Conservation (phyloP, 2,888 invertebrate species). For the Schizotus pectinicornis region DNA sequence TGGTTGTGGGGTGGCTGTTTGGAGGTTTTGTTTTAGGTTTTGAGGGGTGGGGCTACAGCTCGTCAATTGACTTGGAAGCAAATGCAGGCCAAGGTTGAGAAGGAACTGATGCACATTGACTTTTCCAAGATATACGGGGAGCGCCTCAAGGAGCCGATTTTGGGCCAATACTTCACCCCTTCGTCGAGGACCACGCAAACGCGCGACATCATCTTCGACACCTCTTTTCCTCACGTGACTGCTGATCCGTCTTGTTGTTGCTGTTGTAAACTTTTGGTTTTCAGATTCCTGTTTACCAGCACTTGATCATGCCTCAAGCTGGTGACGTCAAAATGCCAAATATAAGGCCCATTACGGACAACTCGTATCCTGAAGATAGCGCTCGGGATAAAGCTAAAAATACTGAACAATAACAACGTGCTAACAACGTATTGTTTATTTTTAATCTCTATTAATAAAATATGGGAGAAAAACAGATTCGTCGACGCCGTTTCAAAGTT, state of each 20-base stretch:
- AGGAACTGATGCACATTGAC: conserved; percentile 49
- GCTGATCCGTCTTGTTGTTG: not conserved
- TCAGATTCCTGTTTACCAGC: conserved; percentile 73
- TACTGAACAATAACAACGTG: too few species aligned
- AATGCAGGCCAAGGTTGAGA: conserved; percentile 60
- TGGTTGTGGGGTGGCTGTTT: not conserved
- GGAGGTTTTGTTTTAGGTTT: conserved; percentile 45
- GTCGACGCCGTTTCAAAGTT: too few species aligned
- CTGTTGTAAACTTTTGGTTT: conserved; percentile 28
- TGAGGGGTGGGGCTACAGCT: conserved; percentile 49
- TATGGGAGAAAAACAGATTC: too few species aligned
- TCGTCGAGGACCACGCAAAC: conserved; percentile 62
- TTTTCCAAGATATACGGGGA: conserved; percentile 63
- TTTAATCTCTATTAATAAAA: too few species aligned
- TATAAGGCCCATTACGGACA: too few species aligned
- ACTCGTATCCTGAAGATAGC: too few species aligned
- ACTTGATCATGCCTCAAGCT: conserved; percentile 65
- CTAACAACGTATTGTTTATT: too few species aligned
- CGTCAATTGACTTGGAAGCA: conserved; percentile 62
- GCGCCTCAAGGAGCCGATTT: conserved; percentile 63
- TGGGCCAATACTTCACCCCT: conserved; percentile 66
- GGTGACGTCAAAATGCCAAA: too few species aligned
- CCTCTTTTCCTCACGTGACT: conserved; percentile 64
- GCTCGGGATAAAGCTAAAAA: too few species aligned
- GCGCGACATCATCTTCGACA: conserved; percentile 65